Percentiles rank a stretch among this genome's conserved stretches.
These are phyloP conservation scores for Pherbina coryleti DNA, from an alignment of 2,888 invertebrate species.

Conservation along the genomic window DNA sequence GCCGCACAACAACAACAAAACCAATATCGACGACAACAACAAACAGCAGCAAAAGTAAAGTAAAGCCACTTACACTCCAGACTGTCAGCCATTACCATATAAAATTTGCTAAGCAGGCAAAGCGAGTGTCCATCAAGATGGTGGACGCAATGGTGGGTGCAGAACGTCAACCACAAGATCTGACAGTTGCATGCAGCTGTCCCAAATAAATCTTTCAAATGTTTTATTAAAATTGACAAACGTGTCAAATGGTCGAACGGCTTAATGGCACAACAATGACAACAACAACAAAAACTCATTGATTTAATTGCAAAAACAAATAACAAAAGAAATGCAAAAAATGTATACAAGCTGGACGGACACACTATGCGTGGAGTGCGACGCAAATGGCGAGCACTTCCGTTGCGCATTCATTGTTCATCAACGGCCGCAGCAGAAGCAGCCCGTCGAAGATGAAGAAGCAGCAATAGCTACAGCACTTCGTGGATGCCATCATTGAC, in stretches of 20 bases:
- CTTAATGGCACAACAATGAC: conserved; percentile 19
- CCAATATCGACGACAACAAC: not conserved
- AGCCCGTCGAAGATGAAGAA: not conserved
- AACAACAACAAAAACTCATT: not conserved
- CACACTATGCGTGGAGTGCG: not conserved
- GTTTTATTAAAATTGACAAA: conserved; percentile 39
- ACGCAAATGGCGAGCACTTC: conserved; percentile 18
- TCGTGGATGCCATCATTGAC: not conserved
- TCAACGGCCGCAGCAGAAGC: not conserved
- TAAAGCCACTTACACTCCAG: not conserved
- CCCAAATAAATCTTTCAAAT: conserved; percentile 29
- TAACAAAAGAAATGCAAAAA: not conserved
- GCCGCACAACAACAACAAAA: not conserved
- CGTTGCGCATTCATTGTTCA: not conserved
- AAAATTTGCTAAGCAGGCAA: not conserved
- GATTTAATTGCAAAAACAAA: not conserved
- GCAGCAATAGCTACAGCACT: not conserved
- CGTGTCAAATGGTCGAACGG: conserved; percentile 29
- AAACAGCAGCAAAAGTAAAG: not conserved
- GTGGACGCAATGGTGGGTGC: conserved; percentile 27
- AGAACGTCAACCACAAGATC: conserved; percentile 18
- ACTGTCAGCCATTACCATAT: conserved; percentile 6
- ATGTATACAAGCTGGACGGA: not conserved
- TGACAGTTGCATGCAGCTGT: conserved; percentile 30
- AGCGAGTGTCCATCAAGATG: not conserved